Evolutionary conservation across 2,888 invertebrate genomes (phyloP).

Genomic region (Apocheima hispidaria): DNA sequence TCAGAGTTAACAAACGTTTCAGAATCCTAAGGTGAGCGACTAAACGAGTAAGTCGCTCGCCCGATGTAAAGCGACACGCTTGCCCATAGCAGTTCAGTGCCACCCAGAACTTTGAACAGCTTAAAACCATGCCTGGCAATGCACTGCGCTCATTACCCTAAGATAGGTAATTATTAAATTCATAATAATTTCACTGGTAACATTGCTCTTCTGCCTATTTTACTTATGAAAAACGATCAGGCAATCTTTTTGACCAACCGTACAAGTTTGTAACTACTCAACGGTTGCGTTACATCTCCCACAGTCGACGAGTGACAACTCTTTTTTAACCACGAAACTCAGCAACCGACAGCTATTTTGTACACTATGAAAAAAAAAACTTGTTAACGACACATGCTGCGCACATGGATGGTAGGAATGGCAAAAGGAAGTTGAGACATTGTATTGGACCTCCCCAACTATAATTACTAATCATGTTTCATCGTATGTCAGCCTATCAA

Average conservation of each 20-base stretch:
- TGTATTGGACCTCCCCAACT: conserved; percentile 4
- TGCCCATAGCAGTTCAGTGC: too few relatives aligned
- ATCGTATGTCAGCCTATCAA: not conserved
- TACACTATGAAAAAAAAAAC: conserved; percentile 47
- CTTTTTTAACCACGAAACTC: conserved; percentile 46
- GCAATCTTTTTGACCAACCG: conserved; percentile 13
- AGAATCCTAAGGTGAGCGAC: too few relatives aligned
- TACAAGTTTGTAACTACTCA: conserved; percentile 42
- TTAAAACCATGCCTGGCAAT: too few relatives aligned
- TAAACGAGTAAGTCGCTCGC: too few relatives aligned
- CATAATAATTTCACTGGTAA: too few relatives aligned
- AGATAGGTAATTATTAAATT: too few relatives aligned
- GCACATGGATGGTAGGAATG: conserved; percentile 40
- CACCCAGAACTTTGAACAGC: too few relatives aligned
- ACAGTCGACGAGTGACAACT: conserved; percentile 54
- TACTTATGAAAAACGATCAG: not conserved
- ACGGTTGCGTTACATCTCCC: conserved; percentile 32
- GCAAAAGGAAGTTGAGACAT: conserved; percentile 27
- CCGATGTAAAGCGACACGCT: too few relatives aligned
- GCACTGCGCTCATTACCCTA: too few relatives aligned
- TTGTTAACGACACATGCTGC: conserved; percentile 33
- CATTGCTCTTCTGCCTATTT: too few relatives aligned
- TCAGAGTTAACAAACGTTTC: too few relatives aligned
- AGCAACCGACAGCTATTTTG: conserved; percentile 46
- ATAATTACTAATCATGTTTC: conserved; percentile 3